A percentile compares a stretch with the other conserved stretches of the same genome.
Conservation (phyloP, 2,797 vertebrate species). For the Vespertilio murinus region DNA sequence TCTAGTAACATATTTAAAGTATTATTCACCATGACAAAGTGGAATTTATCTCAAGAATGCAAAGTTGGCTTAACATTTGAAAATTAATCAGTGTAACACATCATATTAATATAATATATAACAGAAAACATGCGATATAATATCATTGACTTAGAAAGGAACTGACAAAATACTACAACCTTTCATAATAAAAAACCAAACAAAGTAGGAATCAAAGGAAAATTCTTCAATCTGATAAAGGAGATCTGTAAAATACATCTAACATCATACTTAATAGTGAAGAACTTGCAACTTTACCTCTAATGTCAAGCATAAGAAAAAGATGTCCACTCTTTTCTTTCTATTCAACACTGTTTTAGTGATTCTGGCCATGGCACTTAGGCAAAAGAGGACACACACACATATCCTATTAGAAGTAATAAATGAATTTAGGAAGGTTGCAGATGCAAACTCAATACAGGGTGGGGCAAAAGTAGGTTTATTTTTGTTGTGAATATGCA, state of each 20-base stretch:
- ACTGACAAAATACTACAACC: background rate
- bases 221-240: slow-evolving; percentile 12
- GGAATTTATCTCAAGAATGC: slow-evolving; percentile 45
- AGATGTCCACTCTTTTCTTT: background rate
- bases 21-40: slow-evolving; percentile 41
- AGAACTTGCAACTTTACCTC: background rate
- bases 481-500: background rate
- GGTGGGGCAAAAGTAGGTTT: background rate
- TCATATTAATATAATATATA: slow-evolving; percentile 32
- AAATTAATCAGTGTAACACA: slow-evolving; percentile 42
- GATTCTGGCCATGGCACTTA: background rate
- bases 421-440: background rate
- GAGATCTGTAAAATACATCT: background rate
- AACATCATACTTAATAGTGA: background rate
- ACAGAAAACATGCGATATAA: background rate
- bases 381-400: background rate
- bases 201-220: background rate
- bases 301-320: background rate
- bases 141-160: slow-evolving; percentile 13
- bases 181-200: slow-evolving; percentile 25
- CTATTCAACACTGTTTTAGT: background rate
- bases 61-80: slow-evolving; percentile 41
- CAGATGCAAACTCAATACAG: background rate
- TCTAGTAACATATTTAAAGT: slow-evolving; percentile 45
- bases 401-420: background rate